Conservation (phyloP, 1,140 invertebrate species). For the Papilio helenus region DNA sequence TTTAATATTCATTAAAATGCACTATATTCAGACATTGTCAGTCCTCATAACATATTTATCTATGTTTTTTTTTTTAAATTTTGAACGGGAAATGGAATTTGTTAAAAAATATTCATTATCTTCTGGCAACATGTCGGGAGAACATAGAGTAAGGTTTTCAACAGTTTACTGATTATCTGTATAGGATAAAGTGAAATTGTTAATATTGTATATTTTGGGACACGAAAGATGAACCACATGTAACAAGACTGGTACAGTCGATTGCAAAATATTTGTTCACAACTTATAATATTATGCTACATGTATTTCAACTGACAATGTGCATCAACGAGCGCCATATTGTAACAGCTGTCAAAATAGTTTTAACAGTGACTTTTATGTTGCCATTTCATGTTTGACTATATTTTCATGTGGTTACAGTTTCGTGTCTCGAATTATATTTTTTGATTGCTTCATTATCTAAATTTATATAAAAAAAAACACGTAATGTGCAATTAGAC, state of each 20-base stretch:
- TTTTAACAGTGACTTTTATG: no score
- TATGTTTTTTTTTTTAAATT: no score
- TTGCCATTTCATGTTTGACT: not conserved
- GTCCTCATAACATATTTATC: no score
- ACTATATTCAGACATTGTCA: no score
- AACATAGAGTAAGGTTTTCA: not conserved
- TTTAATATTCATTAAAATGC: no score
- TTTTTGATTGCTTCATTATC: constrained; percentile 32
- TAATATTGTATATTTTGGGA: constrained; percentile 5
- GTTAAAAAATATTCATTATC: no score
- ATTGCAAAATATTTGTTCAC: not conserved
- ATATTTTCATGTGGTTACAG: not conserved
- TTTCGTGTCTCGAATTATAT: constrained; percentile 27
- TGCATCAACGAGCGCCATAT: no score
- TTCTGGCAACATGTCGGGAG: not conserved
- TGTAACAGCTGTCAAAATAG: no score
- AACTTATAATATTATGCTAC: not conserved
- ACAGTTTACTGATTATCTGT: not conserved
- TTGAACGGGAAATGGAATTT: no score
- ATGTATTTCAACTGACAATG: no score
- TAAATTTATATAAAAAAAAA: constrained; percentile 35
- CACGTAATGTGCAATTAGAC: constrained; percentile 39
- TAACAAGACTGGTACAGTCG: not conserved
- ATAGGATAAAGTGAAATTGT: not conserved
- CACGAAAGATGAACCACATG: not conserved